Base-by-base conservation (phyloP, 2,888 invertebrate species). In the Volucella inflata region DNA sequence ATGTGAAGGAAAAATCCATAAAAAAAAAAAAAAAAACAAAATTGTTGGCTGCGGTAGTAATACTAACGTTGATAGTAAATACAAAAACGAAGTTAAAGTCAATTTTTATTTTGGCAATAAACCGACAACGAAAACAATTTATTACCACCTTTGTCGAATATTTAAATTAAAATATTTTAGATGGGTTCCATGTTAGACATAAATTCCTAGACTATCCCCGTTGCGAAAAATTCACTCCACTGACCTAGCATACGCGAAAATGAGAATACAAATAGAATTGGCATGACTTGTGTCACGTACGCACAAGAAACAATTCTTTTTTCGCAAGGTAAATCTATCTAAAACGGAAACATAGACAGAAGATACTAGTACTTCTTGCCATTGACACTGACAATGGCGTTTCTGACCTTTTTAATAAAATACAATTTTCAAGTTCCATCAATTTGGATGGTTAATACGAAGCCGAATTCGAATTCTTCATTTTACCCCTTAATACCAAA, bases 231-330 rank as follows among this genome's bases (percentile, higher is more conserved):
- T 60, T 46, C 10, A 46, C 46, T 60, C 2, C 42, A 46, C 44
- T 40, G 40, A 10, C 21, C 67, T 53, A 53, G 46, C 51, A 44
- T 44, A 30, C 4, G 30, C 30, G 30, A 30, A 30, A 51, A 60
- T 4, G n/a, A 14, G 11, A 38, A 48, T 67, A 60, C 51, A 46
- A 80, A 55, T 55, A 62, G 36, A 30, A 42, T 40, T 57, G 46
- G 76, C 76, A 64, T 70, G 76, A 38, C 30, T n/a, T 12, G 12
- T 36, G 51, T 76, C 81, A 81, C 64, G 81, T 81, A 76, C 50
- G 64, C 59, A 53, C 44, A 21, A 21, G 38, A 36, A n/a, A 0
- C 21, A 64, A 38, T n/a, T n/a, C 51, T 57, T 16, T 16, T 11
- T 11, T 71, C 17, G 55, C 38, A 30, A 36, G 44, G 51, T 3